These are phyloP conservation scores for Hartigia nigra DNA, from an alignment of 2,888 invertebrate genomes.

Conservation along the genomic window DNA sequence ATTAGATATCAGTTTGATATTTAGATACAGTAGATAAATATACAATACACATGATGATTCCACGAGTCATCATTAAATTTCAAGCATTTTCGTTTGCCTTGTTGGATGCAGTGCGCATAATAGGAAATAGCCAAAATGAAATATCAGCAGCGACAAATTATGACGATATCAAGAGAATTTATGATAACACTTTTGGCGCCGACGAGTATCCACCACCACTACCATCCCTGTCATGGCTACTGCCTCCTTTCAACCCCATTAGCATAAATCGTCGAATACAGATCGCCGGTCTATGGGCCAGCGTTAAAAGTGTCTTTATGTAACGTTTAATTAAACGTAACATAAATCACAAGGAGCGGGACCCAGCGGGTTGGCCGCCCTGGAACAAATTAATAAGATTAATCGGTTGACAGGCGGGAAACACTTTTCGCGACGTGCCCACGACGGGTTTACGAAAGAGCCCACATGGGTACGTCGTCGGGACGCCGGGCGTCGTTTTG, in stretches of 20 bases:
- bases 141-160: constrained; percentile 6
- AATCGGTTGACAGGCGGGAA: constrained; percentile 61
- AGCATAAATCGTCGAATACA: constrained; percentile 43
- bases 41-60: background rate
- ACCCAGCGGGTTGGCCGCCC: constrained; percentile 21
- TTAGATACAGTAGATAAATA: background rate
- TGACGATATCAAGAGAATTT: constrained; percentile 12
- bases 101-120: background rate
- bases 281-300: constrained; percentile 27
- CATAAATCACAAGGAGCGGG: constrained; percentile 54
- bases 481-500: background rate
- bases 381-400: constrained; percentile 63
- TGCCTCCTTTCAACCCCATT: constrained; percentile 25
- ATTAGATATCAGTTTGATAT: background rate
- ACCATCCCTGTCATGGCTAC: constrained; percentile 12
- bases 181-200: constrained; percentile 8
- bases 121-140: background rate
- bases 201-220: background rate
- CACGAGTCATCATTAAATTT: background rate
- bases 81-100: background rate
- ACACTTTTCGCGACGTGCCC: constrained; percentile 46
- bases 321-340: constrained; percentile 62
- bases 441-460: constrained; percentile 6
- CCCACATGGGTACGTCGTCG: background rate
- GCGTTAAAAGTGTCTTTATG: constrained; percentile 49